Percentiles rank a stretch among this genome's conserved stretches.
These are phyloP conservation scores for Ophioderma brevispina DNA, from an alignment of 35 echinoderm and acorn worm genomes.

Conservation along the genomic window DNA sequence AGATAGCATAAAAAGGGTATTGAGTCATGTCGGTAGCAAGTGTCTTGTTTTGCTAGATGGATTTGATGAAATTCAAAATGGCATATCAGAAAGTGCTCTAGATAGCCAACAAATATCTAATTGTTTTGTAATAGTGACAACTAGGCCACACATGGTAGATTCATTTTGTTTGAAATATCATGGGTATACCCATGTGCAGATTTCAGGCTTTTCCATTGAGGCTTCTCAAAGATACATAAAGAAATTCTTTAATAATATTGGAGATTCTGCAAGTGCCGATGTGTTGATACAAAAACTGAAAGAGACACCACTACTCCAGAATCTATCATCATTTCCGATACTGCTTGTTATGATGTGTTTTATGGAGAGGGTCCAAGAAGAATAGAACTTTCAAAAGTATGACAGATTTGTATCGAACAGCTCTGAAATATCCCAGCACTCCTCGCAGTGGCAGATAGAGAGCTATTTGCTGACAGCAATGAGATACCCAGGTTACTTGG, in stretches of 20 bases:
- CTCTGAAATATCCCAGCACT: background rate
- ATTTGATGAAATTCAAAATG: background rate
- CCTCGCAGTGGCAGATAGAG: background rate
- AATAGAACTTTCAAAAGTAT: no score
- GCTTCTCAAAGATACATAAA: background rate
- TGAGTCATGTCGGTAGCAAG: background rate
- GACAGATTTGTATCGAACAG: background rate
- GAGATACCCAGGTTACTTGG: background rate
- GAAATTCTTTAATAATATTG: background rate
- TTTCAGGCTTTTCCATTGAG: background rate
- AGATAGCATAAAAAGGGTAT: background rate
- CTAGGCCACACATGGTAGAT: background rate
- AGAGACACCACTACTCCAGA: background rate
- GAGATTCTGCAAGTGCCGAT: no score
- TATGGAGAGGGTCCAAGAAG: background rate
- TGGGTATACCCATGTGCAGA: background rate
- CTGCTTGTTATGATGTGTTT: background rate
- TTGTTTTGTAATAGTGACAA: slow-evolving; percentile 11
- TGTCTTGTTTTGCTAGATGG: slow-evolving; percentile 15
- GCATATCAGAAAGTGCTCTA: background rate
- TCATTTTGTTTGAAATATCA: background rate
- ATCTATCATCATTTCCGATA: background rate
- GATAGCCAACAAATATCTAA: background rate
- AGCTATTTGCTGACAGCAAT: background rate
- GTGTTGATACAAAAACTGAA: background rate